Conservation (phyloP, 37 sponge, comb jelly and placozoan species). For the Cladorhizidae sp. region DNA sequence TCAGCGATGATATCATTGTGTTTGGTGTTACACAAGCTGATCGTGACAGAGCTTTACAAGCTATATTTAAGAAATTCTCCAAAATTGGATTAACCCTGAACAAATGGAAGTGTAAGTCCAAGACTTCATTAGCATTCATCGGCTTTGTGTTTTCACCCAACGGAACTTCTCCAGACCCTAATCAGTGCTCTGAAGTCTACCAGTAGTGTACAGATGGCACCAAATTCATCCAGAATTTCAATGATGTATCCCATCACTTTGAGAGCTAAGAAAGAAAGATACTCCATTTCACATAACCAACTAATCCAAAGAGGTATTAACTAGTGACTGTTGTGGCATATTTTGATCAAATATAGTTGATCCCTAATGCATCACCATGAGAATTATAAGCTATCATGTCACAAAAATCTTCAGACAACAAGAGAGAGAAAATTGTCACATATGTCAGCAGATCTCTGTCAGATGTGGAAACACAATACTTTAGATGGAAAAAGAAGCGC, state of each 20-base stretch:
- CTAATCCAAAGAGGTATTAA: slow-evolving; percentile 1
- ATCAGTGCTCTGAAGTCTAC: too few relatives aligned
- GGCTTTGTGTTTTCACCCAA: slow-evolving; percentile 50
- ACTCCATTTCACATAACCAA: slow-evolving; percentile 27
- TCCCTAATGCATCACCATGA: slow-evolving; percentile 33
- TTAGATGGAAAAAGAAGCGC: slow-evolving; percentile 44
- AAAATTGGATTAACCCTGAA: slow-evolving; percentile 22
- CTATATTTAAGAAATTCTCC: slow-evolving; percentile 27
- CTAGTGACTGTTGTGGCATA: slow-evolving; percentile 34
- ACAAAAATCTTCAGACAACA: slow-evolving; percentile 2
- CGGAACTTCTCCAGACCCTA: slow-evolving; percentile 39
- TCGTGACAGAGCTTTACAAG: slow-evolving; percentile 22
- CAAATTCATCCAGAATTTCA: slow-evolving; percentile 48
- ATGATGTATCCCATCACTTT: slow-evolving; percentile 31
- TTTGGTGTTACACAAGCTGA: too few relatives aligned
- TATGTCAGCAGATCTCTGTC: slow-evolving; percentile 37
- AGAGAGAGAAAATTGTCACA: slow-evolving; percentile 18
- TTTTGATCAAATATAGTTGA: slow-evolving; percentile 23
- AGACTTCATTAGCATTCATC: slow-evolving; percentile 7
- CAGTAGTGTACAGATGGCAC: slow-evolving; percentile 57
- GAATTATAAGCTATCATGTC: slow-evolving; percentile 38
- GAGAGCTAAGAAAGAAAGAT: slow-evolving; percentile 44
- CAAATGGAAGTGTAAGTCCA: slow-evolving; percentile 51
- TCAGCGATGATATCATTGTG: too few relatives aligned
- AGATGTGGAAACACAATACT: slow-evolving; percentile 24